A percentile compares a stretch with the other conserved stretches of the same genome.
phyloP scores from a whole-genome alignment of 2,888 invertebrate species.

The Phymatocera aterrima region DNA sequence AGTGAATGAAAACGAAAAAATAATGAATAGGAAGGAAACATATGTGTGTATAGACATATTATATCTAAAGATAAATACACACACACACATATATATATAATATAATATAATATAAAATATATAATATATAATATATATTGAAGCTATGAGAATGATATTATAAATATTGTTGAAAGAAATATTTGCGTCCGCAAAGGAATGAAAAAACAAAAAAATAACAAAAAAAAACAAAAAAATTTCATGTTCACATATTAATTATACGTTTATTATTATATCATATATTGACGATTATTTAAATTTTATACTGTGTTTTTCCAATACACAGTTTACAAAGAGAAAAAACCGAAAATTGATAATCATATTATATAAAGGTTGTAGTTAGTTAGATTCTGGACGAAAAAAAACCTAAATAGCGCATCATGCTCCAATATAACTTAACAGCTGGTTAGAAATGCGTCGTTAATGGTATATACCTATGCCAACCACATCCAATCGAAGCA shows the following conservation, averaged over 20 bases:
- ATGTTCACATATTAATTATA: slow-evolving; percentile 63
- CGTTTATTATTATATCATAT: slow-evolving; percentile 60
- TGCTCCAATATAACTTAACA: slow-evolving; percentile 60
- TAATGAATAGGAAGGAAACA: slow-evolving; percentile 42
- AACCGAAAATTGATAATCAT: neutral
- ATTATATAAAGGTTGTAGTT: slow-evolving; percentile 54
- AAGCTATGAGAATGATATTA: slow-evolving; percentile 66
- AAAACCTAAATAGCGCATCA: slow-evolving; percentile 57
- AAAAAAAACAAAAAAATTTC: slow-evolving; percentile 50
- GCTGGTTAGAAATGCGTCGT: slow-evolving; percentile 17
- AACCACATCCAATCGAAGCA: slow-evolving; percentile 57
- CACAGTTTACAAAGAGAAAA: slow-evolving; percentile 46
- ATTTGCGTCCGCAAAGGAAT: slow-evolving; percentile 66
- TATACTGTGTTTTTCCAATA: slow-evolving; percentile 60
- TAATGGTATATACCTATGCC: slow-evolving; percentile 51
- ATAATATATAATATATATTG: slow-evolving; percentile 59
- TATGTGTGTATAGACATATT: slow-evolving; percentile 50
- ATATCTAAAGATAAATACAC: slow-evolving; percentile 50
- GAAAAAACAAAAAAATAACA: slow-evolving; percentile 50
- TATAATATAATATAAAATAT: slow-evolving; percentile 56
- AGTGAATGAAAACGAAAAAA: no score
- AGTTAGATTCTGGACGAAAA: slow-evolving; percentile 60
- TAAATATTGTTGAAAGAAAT: slow-evolving; percentile 69
- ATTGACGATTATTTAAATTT: slow-evolving; percentile 56
- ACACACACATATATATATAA: slow-evolving; percentile 48